A percentile compares a stretch with the other conserved stretches of the same genome.
Evolutionary conservation across 2,797 vertebrate species (phyloP).

Genomic region (Sebastes elongatus): DNA sequence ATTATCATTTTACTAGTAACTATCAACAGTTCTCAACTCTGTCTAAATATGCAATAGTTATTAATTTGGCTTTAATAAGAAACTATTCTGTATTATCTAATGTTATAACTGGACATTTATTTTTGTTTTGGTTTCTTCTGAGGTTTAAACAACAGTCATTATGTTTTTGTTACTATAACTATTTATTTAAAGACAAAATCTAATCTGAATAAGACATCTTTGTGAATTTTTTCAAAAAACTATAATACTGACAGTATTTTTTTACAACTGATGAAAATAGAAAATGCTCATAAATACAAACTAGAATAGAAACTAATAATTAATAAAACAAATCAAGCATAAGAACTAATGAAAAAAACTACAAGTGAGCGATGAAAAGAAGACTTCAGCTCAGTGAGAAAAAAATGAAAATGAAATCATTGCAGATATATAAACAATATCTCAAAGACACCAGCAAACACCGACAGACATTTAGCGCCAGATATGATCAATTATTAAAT

Average conservation of each 20-base stretch:
- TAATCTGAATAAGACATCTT: not conserved
- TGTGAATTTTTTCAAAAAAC: not conserved
- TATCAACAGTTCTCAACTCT: not conserved
- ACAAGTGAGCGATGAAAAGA: too few relatives aligned
- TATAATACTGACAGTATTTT: not conserved
- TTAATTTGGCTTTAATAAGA: not conserved
- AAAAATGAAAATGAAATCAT: not conserved
- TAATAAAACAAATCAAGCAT: not conserved
- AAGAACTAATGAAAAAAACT: not conserved
- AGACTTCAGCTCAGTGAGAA: not conserved
- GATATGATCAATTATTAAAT: not conserved
- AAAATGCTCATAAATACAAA: too few relatives aligned
- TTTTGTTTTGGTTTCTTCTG: not conserved
- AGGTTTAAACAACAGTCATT: too few relatives aligned
- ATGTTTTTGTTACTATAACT: not conserved
- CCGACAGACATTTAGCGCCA: not conserved
- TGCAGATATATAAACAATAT: not conserved
- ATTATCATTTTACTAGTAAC: not conserved
- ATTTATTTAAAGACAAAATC: not conserved
- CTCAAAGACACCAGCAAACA: not conserved
- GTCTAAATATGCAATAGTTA: not conserved
- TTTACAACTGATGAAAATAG: too few relatives aligned
- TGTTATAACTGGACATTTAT: not conserved
- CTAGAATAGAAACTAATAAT: too few relatives aligned
- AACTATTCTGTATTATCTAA: not conserved